Base-by-base conservation (phyloP, 2,113 vertebrate genomes). In the Leptodactylus fuscus region DNA sequence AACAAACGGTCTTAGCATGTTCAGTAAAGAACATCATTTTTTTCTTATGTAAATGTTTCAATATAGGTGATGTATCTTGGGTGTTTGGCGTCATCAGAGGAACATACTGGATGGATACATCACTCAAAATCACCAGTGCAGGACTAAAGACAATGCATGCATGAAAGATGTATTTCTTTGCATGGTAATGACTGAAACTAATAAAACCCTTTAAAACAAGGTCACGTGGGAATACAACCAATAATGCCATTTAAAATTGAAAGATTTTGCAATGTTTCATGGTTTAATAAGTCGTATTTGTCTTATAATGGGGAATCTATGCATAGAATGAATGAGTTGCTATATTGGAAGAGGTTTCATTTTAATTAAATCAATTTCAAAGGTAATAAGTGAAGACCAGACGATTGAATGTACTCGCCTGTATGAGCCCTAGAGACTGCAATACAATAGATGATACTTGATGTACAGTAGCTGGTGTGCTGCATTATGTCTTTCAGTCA, bases 291-390 rank as follows among this genome's bases (percentile, higher is more conserved):
- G 41, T 12, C 4, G 1, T 38, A 41, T n/a, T 44, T 75, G 44
- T 27, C 71, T 48, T 75, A 6, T 75, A 27, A 75, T 75, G 44
- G 15, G 41, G 71, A 75, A 75, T 75, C 71, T 29, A 49, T 75
- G 24, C 44, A 49, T 16, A 49, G 12, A 16, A 48, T 11, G 15
- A 18, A 75, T 49, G 41, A 18, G 44, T 16, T 73, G 38, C 22
- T 73, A 4, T 49, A 48, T 27, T 46, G 44, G 16, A 27, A 75
- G 71, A 27, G 12, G 41, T 24, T 46, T 49, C 46, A 48, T 24
- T 44, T 74, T 60, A 60, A 79, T 60, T 3, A 77, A 41, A 38
- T 55, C 51, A 38, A 38, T 38, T 58, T 20, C 22, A 60, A 79
- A 55, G 32, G 2, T 55, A 78, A 78, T 55, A 76, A 76, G 48